Evolutionary conservation across 2,797 vertebrate species (phyloP), one percentile per base, ranked within the genome.

Genomic region (Leptatherina wallacei): DNA sequence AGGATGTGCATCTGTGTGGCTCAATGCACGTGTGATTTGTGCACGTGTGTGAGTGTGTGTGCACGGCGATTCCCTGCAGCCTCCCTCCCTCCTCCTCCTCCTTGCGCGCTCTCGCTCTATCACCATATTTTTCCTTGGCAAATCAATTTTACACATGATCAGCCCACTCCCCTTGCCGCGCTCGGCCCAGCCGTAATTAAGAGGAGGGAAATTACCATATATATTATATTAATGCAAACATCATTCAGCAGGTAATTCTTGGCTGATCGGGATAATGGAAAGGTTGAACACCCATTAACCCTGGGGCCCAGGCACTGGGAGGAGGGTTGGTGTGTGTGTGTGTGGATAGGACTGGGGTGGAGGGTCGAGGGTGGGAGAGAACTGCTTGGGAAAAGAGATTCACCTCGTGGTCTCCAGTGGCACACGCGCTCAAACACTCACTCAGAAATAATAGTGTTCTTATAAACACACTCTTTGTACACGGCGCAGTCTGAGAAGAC

Each of bases 211-310:
- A 99, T 99, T 99, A 99, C 97, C 97, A 99, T 99, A 99, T 99
- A 99, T 99, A 99, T 99, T 99, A 99, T 99, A 99, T 99, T 99
- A 99, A 99, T 99, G 97, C 98, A 99, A 99, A 99, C 98, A 99
- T 99, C 97, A 99, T 99, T 99, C 97, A 98, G 97, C 96, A 98
- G 96, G 97, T 99, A 99, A 99, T 99, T 99, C 98, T 97, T 96
- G 97, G 97, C 97, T 98, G 97, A 99, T 98, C 96, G 97, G 97
- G 97, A 99, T 99, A 99, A 99, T 99, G 97, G 97, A 97, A 97
- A 98, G 97, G 98, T 99, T 99, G 96, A 99, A 99, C 98, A 98
- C 97, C 97, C 97, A 99, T 99, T 99, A 99, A 99, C 98, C 98
- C 96, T 96, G 96, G 96, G 96, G 96, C 97, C 97, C 96, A 95